Conservation (phyloP, 2,888 invertebrate species). For the Tetranychus piercei region DNA sequence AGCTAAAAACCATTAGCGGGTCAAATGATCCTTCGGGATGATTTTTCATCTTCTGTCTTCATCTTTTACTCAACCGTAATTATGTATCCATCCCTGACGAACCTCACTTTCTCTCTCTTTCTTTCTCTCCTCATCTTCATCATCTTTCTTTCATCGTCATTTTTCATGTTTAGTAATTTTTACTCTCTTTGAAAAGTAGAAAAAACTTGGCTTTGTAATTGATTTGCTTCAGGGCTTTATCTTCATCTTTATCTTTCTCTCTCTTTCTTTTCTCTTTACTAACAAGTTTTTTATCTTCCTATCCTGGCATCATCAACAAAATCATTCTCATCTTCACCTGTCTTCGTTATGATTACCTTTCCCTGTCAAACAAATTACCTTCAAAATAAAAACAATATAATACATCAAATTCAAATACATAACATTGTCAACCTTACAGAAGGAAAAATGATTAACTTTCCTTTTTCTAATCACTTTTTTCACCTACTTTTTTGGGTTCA, state of each 20-base stretch:
- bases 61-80: neutral
- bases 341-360: neutral
- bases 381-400: neutral
- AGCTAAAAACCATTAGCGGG: neutral
- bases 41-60: slow-evolving; percentile 9
- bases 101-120: slow-evolving; percentile 3
- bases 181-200: neutral
- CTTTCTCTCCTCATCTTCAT: neutral
- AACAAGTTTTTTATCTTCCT: neutral
- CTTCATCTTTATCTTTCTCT: slow-evolving; percentile 1
- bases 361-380: neutral
- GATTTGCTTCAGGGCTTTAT: slow-evolving; percentile 3
- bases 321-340: slow-evolving; percentile 3
- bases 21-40: slow-evolving; percentile 5
- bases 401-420: neutral
- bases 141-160: neutral
- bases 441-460: neutral
- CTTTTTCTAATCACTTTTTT: no score
- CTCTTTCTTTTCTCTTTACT: neutral
- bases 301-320: neutral
- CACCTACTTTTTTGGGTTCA: no score
- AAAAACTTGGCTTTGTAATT: neutral
- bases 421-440: neutral
- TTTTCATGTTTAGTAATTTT: neutral
- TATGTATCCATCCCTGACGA: slow-evolving; percentile 1